Evolutionary conservation across 2,113 vertebrate species (phyloP).

Genomic region (Panurus biarmicus): DNA sequence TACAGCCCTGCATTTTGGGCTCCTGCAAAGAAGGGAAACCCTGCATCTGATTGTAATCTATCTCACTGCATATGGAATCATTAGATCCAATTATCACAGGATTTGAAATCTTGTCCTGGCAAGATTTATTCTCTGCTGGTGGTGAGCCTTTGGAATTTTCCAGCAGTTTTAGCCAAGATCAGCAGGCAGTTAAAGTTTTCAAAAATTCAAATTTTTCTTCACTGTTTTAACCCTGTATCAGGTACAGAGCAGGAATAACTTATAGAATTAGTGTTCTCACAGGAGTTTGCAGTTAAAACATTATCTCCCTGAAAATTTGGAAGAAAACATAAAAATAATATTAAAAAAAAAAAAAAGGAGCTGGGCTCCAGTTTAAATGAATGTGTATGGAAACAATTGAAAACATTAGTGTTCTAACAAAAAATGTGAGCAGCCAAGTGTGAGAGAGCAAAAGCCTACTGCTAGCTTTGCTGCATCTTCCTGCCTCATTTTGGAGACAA

Average conservation of each 20-base stretch:
- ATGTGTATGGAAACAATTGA: neutral
- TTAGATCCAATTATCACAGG: neutral
- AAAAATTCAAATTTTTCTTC: neutral
- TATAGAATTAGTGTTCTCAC: neutral
- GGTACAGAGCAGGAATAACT: neutral
- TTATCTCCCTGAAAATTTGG: neutral
- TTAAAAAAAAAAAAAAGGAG: neutral
- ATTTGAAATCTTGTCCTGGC: neutral
- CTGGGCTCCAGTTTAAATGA: neutral
- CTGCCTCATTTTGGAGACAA: neutral
- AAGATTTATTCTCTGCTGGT: neutral
- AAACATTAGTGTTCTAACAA: neutral
- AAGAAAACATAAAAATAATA: neutral
- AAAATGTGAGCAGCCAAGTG: neutral
- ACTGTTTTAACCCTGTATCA: neutral
- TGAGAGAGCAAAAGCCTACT: neutral
- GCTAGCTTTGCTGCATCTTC: neutral
- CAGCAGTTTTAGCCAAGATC: neutral
- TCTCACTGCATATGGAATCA: neutral
- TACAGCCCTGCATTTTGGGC: neutral
- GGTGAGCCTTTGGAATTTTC: neutral
- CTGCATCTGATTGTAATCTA: neutral
- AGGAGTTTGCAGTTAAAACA: neutral
- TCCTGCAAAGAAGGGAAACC: neutral
- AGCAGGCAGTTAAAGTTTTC: neutral